Conservation (phyloP, 2,797 vertebrate genomes). For the Notolabrus celidotus region DNA sequence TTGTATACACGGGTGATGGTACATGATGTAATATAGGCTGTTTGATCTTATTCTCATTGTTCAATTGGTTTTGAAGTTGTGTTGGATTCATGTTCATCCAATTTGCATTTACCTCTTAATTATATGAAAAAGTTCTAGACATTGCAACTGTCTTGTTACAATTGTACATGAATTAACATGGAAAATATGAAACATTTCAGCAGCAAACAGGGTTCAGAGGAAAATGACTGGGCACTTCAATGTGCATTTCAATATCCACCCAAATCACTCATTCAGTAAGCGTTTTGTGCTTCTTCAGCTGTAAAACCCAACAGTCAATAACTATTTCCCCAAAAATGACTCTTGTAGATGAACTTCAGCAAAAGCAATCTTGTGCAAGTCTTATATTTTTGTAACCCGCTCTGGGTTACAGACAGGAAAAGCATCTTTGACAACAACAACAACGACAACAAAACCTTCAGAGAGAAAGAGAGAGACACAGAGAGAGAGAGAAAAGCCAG, state of each 20-base stretch:
- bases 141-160: background rate
- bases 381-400: too few relatives aligned
- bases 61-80: background rate
- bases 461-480: constrained; percentile 18
- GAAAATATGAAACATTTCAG: background rate
- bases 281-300: background rate
- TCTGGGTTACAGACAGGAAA: constrained; percentile 27
- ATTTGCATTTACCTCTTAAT: background rate
- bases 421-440: constrained; percentile 25
- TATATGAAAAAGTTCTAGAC: background rate
- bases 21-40: background rate
- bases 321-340: background rate
- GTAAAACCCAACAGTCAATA: background rate
- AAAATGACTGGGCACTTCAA: background rate
- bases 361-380: constrained; percentile 3
- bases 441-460: constrained; percentile 20
- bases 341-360: background rate
- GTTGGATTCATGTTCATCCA: background rate
- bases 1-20: constrained; percentile 16
- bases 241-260: background rate
- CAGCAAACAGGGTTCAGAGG: background rate
- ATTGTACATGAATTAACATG: background rate
- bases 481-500: constrained; percentile 36
- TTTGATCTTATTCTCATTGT: constrained; percentile 8
- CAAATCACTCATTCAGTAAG: constrained; percentile 12